phyloP scores from a whole-genome alignment of 2,888 invertebrate genomes.

The Netelia fuscicornis region DNA sequence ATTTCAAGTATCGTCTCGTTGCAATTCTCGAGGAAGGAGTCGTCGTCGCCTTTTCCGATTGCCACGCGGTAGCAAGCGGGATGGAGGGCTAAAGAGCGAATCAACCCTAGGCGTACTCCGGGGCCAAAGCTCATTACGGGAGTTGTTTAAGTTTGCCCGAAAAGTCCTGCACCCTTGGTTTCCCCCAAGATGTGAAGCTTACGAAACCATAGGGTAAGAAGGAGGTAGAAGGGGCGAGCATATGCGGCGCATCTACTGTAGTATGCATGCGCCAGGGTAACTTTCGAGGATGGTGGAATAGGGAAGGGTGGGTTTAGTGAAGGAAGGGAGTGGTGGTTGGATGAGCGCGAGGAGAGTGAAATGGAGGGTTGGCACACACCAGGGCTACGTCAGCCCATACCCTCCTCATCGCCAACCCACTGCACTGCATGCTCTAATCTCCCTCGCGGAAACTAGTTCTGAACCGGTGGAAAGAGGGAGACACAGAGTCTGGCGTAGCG shows the following conservation, averaged over 20 bases:
- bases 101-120: background rate
- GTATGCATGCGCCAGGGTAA: slow-evolving; percentile 53
- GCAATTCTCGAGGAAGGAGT: background rate
- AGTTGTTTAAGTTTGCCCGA: slow-evolving; percentile 61
- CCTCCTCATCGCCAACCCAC: slow-evolving; percentile 16
- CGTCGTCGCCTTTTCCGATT: background rate
- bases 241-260: slow-evolving; percentile 50
- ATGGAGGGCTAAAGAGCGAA: background rate
- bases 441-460: slow-evolving; percentile 55
- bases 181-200: slow-evolving; percentile 41
- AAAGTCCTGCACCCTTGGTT: slow-evolving; percentile 35
- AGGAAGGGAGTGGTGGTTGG: slow-evolving; percentile 17
- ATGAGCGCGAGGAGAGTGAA: slow-evolving; percentile 4
- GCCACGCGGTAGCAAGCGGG: background rate
- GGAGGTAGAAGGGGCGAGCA: slow-evolving; percentile 48
- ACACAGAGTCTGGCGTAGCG: slow-evolving; percentile 46
- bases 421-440: slow-evolving; percentile 58
- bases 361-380: slow-evolving; percentile 37
- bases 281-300: slow-evolving; percentile 43
- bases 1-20: background rate
- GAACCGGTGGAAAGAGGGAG: slow-evolving; percentile 41
- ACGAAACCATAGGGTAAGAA: slow-evolving; percentile 12
- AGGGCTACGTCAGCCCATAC: slow-evolving; percentile 30
- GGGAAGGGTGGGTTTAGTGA: background rate
- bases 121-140: slow-evolving; percentile 55